Conservation (phyloP, 2,113 vertebrate species). For the Ochotona princeps region DNA sequence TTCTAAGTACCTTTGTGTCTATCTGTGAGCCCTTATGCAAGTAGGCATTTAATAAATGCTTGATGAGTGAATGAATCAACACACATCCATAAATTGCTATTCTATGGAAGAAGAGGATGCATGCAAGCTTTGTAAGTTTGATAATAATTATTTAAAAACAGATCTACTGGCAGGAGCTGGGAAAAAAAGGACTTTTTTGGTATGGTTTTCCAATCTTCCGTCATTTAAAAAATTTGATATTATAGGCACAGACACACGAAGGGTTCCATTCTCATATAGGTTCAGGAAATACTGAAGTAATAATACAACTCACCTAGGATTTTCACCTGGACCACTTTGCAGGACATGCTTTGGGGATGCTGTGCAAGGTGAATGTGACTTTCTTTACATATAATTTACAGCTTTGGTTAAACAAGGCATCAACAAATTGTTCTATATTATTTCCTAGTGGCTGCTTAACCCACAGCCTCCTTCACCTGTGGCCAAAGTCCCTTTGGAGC, state of each 20-base stretch:
- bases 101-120: neutral
- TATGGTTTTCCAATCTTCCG: neutral
- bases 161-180: neutral
- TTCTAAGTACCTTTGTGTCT: neutral
- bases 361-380: neutral
- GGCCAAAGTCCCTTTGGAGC: neutral
- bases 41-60: slow-evolving; percentile 16
- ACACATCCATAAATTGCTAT: slow-evolving; percentile 7
- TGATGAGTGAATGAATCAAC: neutral
- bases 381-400: neutral
- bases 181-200: neutral
- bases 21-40: neutral
- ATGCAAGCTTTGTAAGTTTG: neutral
- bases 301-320: neutral
- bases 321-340: neutral
- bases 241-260: neutral
- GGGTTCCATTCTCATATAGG: neutral
- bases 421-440: neutral
- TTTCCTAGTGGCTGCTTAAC: neutral
- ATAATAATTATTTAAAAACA: neutral
- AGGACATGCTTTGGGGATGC: neutral
- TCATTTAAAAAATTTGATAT: neutral
- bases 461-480: neutral
- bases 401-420: neutral
- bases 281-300: neutral